Evolutionary conservation across 2,797 vertebrate species (phyloP), one percentile per base, ranked within the genome.

Genomic region (Eutrigla gurnardus): DNA sequence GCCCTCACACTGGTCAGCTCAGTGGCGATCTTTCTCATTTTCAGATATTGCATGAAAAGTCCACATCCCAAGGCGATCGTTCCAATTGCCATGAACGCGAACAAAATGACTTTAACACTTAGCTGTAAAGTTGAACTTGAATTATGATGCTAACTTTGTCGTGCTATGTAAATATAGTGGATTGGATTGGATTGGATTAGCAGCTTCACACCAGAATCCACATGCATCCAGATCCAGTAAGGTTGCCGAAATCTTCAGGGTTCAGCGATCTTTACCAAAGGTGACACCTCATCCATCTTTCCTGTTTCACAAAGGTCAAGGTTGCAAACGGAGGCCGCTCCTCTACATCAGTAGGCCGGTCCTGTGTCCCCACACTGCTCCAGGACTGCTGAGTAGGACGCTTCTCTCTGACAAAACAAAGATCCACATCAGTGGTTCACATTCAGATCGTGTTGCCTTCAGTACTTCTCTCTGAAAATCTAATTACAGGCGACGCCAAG

Each of bases 401-500:
- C 42, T 52, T 70, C 8, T 40, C 25, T 71, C 42, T 40, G 17
- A 62, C n/a, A n/a, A 57, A 77, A 67, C 55, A 77, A 25, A 62
- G 69, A 63, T 60, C 53, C 68, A 10, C 74, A 33, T 73, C 55
- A 12, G 1, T 36, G 59, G 47, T 70, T 85, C 39, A 4, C 61
- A 72, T 78, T 75, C 47, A 58, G 59, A 80, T 79, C 67, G 13
- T 57, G 70, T 66, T 52, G 65, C 75, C 68, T 45, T 2, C 75
- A 73, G 65, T 72, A 33, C 32, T 40, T 65, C 9, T 1, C 37
- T 59, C 54, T 66, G 54, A 66, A 84, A 85, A 86, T 83, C 63
- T 71, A 83, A 82, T 88, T 85, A 88, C 60, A 73, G 76, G 67
- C 80, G 66, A 70, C 67, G 6, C 57, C 2, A 7, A 85, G 81